A percentile compares a stretch with the other conserved stretches of the same genome.
These are phyloP conservation scores for Lophotis ruficrista DNA, from an alignment of 2,113 vertebrate species.

Conservation along the genomic window DNA sequence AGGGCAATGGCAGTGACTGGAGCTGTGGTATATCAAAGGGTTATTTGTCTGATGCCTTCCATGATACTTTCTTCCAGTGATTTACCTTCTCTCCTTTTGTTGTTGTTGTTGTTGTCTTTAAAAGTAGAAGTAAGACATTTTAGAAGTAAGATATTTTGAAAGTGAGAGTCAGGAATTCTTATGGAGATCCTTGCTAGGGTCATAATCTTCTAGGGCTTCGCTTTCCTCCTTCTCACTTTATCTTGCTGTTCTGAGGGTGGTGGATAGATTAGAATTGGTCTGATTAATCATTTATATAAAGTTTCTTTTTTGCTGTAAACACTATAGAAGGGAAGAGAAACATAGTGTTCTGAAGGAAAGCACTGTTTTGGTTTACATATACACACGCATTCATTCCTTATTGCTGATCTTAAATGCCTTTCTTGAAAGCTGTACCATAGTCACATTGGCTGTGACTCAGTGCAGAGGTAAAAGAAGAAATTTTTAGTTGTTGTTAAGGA, in stretches of 20 bases:
- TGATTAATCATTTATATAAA: not conserved
- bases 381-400: not conserved
- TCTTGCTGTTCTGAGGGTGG: not conserved
- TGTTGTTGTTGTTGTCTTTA: no score
- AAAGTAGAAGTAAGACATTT: not conserved
- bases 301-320: not conserved
- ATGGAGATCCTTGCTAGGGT: not conserved
- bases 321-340: not conserved
- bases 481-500: not conserved
- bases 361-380: not conserved
- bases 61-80: not conserved
- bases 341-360: not conserved
- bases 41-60: not conserved
- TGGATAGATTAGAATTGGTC: not conserved
- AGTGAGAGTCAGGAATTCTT: not conserved
- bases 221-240: rapidly evolving
- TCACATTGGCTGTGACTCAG: not conserved
- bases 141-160: not conserved
- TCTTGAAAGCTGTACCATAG: not conserved
- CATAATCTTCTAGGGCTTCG: not conserved
- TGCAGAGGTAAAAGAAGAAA: not conserved
- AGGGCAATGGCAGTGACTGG: not conserved
- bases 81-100: not conserved
- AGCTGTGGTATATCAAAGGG: not conserved
- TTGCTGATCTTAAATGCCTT: not conserved